Evolutionary conservation across 1,140 invertebrate species (phyloP).

Genomic region (Pollicipes pollicipes): DNA sequence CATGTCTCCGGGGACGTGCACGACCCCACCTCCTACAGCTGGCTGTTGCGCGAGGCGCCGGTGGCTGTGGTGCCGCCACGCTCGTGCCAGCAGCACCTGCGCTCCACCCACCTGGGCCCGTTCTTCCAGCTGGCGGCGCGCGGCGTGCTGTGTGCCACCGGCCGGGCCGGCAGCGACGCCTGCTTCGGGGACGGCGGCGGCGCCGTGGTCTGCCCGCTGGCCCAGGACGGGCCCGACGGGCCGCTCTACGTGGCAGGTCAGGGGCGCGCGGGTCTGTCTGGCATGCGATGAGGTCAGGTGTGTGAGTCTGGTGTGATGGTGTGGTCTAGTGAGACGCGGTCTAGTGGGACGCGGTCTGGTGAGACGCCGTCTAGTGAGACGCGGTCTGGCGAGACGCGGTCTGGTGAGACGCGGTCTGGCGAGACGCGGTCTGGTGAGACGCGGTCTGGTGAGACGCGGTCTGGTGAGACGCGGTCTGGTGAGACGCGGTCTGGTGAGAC

Average conservation of each 20-base stretch:
- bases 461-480: too few species aligned
- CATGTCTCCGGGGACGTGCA: background rate
- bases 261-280: too few species aligned
- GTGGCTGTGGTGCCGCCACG: constrained; percentile 5
- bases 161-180: constrained; percentile 8
- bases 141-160: constrained; percentile 12
- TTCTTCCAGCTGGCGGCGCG: constrained; percentile 9
- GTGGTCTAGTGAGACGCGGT: too few species aligned
- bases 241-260: background rate
- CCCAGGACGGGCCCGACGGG: background rate
- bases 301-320: too few species aligned
- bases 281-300: too few species aligned
- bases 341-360: too few species aligned
- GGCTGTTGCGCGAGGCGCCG: constrained; percentile 5
- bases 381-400: too few species aligned
- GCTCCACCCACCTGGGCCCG: background rate
- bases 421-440: too few species aligned
- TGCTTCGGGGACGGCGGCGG: constrained; percentile 14
- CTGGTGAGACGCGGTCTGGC: too few species aligned
- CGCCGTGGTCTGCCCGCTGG: constrained; percentile 8
- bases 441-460: too few species aligned
- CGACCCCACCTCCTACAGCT: constrained; percentile 6
- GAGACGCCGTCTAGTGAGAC: too few species aligned
- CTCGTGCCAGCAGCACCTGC: background rate
- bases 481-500: too few species aligned